phyloP scores from a whole-genome alignment of 2,888 invertebrate genomes.

The Drosophila diplacantha region DNA sequence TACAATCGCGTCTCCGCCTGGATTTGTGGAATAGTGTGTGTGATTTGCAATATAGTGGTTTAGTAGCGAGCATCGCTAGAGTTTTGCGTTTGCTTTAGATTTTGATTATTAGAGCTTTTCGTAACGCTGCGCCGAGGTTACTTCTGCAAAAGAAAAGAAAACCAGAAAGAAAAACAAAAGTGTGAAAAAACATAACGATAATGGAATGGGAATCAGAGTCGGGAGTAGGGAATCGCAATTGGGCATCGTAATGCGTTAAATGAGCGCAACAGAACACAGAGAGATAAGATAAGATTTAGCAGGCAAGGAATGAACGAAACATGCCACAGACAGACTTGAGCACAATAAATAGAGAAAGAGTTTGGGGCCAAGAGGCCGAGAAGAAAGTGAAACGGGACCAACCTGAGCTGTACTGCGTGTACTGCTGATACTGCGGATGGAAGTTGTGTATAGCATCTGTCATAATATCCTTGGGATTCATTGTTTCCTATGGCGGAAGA shows the following conservation, averaged over 20 bases:
- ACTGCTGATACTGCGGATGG: constrained; percentile 99
- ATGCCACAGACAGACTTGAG: constrained; percentile 41
- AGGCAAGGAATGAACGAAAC: constrained; percentile 40
- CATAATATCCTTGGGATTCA: constrained; percentile 99
- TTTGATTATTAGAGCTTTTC: constrained; percentile 87
- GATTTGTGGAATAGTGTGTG: constrained; percentile 29
- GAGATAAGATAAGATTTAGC: constrained; percentile 42
- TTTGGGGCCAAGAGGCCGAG: constrained; percentile 6
- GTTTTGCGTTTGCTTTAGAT: constrained; percentile 57
- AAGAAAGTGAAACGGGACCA: constrained; percentile 75
- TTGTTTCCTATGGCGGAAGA: constrained; percentile 86
- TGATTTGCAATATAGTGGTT: constrained; percentile 43
- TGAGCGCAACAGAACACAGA: constrained; percentile 26
- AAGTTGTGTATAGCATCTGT: constrained; percentile 99
- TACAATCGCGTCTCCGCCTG: constrained; percentile 22
- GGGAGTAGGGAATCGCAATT: not conserved
- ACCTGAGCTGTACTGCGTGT: constrained; percentile 98
- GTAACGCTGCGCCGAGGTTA: constrained; percentile 93
- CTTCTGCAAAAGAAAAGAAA: constrained; percentile 87
- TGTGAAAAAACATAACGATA: constrained; percentile 54
- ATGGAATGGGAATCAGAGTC: constrained; percentile 38
- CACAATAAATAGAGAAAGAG: constrained; percentile 42
- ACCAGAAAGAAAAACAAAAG: constrained; percentile 55
- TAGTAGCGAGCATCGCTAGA: constrained; percentile 52
- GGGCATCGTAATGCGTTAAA: constrained; percentile 40